Percentiles rank a stretch among this genome's conserved stretches.
Evolutionary conservation across 2,113 vertebrate genomes (phyloP).

Genomic region (Motacilla alba): DNA sequence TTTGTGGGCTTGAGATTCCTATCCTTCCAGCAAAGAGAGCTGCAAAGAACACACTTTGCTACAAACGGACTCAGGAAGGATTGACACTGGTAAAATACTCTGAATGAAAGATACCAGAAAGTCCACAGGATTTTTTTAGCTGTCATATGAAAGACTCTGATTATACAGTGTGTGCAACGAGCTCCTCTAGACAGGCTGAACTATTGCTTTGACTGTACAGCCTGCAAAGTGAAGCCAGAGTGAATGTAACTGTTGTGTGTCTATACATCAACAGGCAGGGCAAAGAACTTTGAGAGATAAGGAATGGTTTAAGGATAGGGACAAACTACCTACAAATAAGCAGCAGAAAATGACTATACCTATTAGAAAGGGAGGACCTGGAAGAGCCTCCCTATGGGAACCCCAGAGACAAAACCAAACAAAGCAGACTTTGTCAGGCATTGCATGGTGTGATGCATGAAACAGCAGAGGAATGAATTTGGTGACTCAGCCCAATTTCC

Average conservation of each 20-base stretch:
- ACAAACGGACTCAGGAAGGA: not conserved
- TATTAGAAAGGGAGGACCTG: not conserved
- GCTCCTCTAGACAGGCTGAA: not conserved
- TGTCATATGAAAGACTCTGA: not conserved
- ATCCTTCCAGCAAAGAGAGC: not conserved
- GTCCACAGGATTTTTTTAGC: not conserved
- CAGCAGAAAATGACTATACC: not conserved
- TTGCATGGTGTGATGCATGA: not conserved
- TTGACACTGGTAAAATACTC: not conserved
- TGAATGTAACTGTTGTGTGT: not conserved
- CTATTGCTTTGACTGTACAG: not conserved
- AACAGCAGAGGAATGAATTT: not conserved
- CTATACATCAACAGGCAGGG: not conserved
- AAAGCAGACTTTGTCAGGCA: not conserved
- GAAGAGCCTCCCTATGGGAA: not conserved
- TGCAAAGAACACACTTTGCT: not conserved
- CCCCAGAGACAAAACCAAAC: not conserved
- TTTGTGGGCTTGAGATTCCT: not conserved
- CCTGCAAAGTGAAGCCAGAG: not conserved
- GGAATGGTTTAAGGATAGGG: not conserved
- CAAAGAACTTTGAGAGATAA: not conserved
- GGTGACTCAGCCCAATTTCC: slow-evolving; percentile 7
- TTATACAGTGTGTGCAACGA: not conserved
- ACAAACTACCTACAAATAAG: not conserved
- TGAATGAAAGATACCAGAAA: not conserved